Conservation (phyloP, 2,113 vertebrate species). For the Paratilapia polleni region DNA sequence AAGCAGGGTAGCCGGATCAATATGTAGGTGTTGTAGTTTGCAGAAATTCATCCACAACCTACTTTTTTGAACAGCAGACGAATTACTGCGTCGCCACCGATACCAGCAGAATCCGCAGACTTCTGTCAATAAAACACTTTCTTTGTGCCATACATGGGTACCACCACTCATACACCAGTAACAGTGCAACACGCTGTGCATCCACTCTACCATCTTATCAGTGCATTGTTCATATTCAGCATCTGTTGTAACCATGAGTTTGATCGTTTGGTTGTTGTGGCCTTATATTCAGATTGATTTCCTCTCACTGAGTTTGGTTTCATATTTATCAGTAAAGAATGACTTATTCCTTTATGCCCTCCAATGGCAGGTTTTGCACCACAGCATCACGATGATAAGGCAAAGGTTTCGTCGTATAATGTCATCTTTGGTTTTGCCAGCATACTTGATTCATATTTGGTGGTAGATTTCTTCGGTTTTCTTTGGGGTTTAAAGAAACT, state of each 20-base stretch:
- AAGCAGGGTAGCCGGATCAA: slow-evolving; percentile 51
- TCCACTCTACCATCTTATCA: slow-evolving; percentile 3
- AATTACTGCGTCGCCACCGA: slow-evolving; percentile 17
- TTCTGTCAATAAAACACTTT: slow-evolving; percentile 19
- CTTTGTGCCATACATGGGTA: slow-evolving; percentile 51
- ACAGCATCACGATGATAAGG: slow-evolving; percentile 25
- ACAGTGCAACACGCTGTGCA: slow-evolving; percentile 18
- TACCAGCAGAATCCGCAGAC: slow-evolving; percentile 63
- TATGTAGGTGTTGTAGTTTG: not conserved
- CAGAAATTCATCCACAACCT: not conserved
- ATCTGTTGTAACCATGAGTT: slow-evolving; percentile 42
- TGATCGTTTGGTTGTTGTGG: slow-evolving; percentile 73
- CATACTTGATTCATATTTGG: slow-evolving; percentile 56
- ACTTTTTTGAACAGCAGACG: not conserved
- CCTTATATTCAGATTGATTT: slow-evolving; percentile 72
- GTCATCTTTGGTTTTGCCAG: slow-evolving; percentile 47
- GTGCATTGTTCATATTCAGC: slow-evolving; percentile 32
- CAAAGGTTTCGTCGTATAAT: slow-evolving; percentile 15
- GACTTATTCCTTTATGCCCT: slow-evolving; percentile 42
- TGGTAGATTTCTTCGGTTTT: slow-evolving; percentile 55
- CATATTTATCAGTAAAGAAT: slow-evolving; percentile 42
- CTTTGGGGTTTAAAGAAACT: slow-evolving; percentile 48
- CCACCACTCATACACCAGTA: not conserved
- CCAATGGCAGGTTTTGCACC: slow-evolving; percentile 32
- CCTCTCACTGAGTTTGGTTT: slow-evolving; percentile 27